Base-by-base conservation (phyloP, 2,797 vertebrate species). In the Cynopterus sphinx region DNA sequence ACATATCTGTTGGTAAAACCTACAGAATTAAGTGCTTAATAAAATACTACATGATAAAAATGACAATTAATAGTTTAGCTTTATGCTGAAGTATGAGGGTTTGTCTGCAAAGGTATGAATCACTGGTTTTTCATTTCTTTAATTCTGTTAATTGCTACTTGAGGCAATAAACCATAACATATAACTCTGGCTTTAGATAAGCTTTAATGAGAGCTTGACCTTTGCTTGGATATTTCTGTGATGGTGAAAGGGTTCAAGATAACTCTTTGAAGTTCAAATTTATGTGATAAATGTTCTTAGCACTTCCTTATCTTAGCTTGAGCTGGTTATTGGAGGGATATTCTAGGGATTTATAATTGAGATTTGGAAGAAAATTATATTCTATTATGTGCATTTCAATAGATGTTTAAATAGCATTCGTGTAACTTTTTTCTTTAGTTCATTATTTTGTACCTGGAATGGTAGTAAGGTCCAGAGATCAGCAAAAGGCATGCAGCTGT, bases 131-230 rank as follows among this genome's bases (percentile, higher is more conserved):
- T 98, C 98, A 98, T 98, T 98, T 98, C 98, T 98, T 98, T 98
- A 98, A 98, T 98, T 98, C 98, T 98, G 98, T 99, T 99, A 99
- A 98, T 98, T 98, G 98, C 95, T 98, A 98, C 98, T 98, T 98
- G 97, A 98, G 98, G 98, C 98, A 98, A 98, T 98, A 98, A 98
- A 98, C 98, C 98, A 98, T 98, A 98, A 98, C 98, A 97, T 97
- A 98, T 97, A 98, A 98, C 98, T 98, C 98, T 97, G 94, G 96
- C 95, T 98, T 98, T 97, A 98, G 98, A 98, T 98, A 98, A 98
- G 98, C 98, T 98, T 98, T 99, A 98, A 98, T 98, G 98, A 98
- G 98, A 97, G 94, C 96, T 98, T 98, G 98, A 98, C 98, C 98
- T 98, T 98, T 98, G 97, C 98, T 97, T 97, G 95, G 98, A 97